Base-by-base conservation (phyloP, 2,113 vertebrate genomes). In the Colossoma macropomum region DNA sequence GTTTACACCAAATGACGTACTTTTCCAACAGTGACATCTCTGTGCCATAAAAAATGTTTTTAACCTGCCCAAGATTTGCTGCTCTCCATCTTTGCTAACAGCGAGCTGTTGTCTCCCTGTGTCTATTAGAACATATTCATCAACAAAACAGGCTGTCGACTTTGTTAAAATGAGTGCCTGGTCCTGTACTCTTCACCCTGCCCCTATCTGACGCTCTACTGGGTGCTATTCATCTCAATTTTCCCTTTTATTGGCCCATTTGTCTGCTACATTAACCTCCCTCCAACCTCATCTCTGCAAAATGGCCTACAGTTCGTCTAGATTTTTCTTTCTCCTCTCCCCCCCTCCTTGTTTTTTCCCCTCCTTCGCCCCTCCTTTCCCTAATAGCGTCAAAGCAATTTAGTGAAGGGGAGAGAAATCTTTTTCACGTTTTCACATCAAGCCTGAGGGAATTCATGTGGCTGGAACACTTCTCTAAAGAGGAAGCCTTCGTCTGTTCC, bases 1-100 rank as follows among this genome's bases (percentile, higher is more conserved):
- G 96, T 96, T 96, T 97, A 96, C 95, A 95, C 87, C 84, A 86
- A 89, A 84, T 85, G 19, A 82, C 74, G 77, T 84, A 79, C 66
- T 79, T 81, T 78, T 81, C 65, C 45, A 30, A 30, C 23, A 11
- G 59, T 21, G 59, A 16, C 23, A 30, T 85, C 25, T 76, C 75
- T 38, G 28, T 56, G 41, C 54, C 73, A 59, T 71, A 17, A 52
- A 52, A 28, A 28, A 60, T 5, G 45, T 23, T 56, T 52, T 4
- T 21, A 11, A 32, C 54, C 74, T 52, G 38, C 27, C n/a, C 11
- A 12, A 28, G 23, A 25, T 48, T 9, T 8, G 54, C 54, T 23
- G 25, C 48, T 52, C 21, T 30, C 21, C 3, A 3, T 38, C 2
- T 69, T 69, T 27, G 32, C 13, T n/a, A 16, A 16, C 15, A 56